Evolutionary conservation across 2,113 vertebrate species (phyloP).

Genomic region (Ictalurus punctatus): DNA sequence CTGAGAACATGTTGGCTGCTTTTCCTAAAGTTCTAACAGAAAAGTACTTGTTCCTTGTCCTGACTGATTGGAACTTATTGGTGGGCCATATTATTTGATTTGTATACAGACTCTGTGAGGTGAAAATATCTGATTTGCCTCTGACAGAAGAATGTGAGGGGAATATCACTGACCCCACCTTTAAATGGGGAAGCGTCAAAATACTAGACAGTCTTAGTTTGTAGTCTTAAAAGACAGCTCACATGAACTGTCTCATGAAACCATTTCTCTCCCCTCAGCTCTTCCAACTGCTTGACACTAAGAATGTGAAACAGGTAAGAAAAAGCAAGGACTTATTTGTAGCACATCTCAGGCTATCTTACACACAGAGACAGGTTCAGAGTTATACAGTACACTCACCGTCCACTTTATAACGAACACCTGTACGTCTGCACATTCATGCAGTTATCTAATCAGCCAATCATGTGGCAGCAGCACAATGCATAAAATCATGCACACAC

Average conservation of each 20-base stretch:
- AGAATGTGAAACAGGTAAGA: slow-evolving; percentile 14
- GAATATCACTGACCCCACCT: background rate
- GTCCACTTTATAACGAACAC: too few species aligned
- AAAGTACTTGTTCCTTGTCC: background rate
- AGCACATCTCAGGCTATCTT: slow-evolving; percentile 19
- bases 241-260: background rate
- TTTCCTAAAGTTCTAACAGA: background rate
- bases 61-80: background rate
- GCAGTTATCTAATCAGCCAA: too few species aligned
- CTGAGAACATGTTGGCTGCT: background rate
- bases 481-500: too few species aligned
- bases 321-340: slow-evolving; percentile 28
- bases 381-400: too few species aligned
- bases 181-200: background rate
- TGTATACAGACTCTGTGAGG: background rate
- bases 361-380: slow-evolving; percentile 15
- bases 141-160: background rate
- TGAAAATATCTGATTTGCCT: background rate
- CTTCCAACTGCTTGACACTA: slow-evolving; percentile 5
- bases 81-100: background rate
- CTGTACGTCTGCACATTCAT: too few species aligned
- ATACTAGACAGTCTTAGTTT: too few species aligned
- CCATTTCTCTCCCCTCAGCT: background rate
- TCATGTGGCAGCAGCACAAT: too few species aligned
- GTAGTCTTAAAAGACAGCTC: background rate